A percentile compares a stretch with the other conserved stretches of the same genome.
Conservation (phyloP, 2,888 invertebrate genomes). For the Vanessa cardui region DNA sequence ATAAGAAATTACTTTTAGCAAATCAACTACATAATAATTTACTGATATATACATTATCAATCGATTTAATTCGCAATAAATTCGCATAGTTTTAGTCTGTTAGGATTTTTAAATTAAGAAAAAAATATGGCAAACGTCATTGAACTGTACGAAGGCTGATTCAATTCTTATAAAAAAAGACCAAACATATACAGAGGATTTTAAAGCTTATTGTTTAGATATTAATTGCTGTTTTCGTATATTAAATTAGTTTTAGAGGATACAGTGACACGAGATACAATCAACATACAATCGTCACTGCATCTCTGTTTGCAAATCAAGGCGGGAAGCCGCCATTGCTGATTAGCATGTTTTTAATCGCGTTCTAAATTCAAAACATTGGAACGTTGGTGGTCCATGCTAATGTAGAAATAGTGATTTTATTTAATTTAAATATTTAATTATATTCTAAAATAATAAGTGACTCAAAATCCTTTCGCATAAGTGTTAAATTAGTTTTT, state of each 20-base stretch:
- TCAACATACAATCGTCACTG: slow-evolving; percentile 46
- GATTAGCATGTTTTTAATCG: slow-evolving; percentile 67
- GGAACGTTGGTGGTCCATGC: slow-evolving; percentile 61
- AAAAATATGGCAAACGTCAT: slow-evolving; percentile 9
- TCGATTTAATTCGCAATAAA: too few relatives aligned
- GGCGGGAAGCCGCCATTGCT: slow-evolving; percentile 55
- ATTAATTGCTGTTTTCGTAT: slow-evolving; percentile 5
- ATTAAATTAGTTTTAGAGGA: background rate
- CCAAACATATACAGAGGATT: background rate
- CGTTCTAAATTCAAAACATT: slow-evolving; percentile 56
- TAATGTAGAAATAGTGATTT: background rate
- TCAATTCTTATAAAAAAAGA: slow-evolving; percentile 1
- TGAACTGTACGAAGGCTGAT: slow-evolving; percentile 24
- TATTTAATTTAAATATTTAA: background rate
- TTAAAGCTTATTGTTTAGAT: slow-evolving; percentile 4
- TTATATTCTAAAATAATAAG: background rate
- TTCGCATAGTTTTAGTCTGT: background rate
- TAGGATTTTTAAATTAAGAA: slow-evolving; percentile 5
- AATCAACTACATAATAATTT: background rate
- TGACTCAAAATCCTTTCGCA: too few relatives aligned
- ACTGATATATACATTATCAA: background rate
- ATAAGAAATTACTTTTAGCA: background rate
- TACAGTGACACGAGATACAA: slow-evolving; percentile 30
- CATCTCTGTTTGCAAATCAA: slow-evolving; percentile 19
- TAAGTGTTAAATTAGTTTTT: too few relatives aligned